phyloP scores from a whole-genome alignment of 1,140 invertebrate species.

The Drosophila truncata region DNA sequence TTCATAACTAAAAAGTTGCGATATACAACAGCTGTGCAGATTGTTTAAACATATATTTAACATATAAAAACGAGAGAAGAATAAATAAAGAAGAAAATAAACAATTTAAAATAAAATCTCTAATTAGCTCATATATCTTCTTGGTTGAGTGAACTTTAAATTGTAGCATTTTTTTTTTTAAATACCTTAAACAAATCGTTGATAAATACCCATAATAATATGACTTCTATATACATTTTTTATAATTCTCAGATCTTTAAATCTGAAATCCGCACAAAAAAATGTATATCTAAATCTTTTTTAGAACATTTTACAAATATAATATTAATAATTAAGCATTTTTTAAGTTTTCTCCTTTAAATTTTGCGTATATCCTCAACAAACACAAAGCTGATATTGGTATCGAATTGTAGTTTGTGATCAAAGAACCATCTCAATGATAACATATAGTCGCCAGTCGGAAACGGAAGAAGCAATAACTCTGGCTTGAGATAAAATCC shows the following conservation, averaged over 20 bases:
- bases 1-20: too few relatives aligned
- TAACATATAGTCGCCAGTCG: slow-evolving; percentile 36
- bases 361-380: slow-evolving; percentile 3
- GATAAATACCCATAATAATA: background rate
- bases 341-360: background rate
- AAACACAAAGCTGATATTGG: slow-evolving; percentile 21
- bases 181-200: background rate
- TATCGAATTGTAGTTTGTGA: slow-evolving; percentile 11
- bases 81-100: too few relatives aligned
- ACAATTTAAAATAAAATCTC: background rate
- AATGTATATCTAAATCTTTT: background rate
- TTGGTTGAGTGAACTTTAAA: background rate
- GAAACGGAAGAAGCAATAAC: slow-evolving; percentile 13
- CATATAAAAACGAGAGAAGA: too few relatives aligned
- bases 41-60: too few relatives aligned
- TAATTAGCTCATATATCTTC: background rate
- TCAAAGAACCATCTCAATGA: background rate
- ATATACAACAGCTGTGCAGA: too few relatives aligned
- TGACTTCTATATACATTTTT: background rate
- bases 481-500: slow-evolving; percentile 24
- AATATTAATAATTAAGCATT: too few relatives aligned
- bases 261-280: background rate
- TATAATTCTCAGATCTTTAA: background rate
- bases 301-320: too few relatives aligned
- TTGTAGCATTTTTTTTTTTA: background rate